Evolutionary conservation across 2,113 vertebrate species (phyloP).

Genomic region (Gobio gobio): DNA sequence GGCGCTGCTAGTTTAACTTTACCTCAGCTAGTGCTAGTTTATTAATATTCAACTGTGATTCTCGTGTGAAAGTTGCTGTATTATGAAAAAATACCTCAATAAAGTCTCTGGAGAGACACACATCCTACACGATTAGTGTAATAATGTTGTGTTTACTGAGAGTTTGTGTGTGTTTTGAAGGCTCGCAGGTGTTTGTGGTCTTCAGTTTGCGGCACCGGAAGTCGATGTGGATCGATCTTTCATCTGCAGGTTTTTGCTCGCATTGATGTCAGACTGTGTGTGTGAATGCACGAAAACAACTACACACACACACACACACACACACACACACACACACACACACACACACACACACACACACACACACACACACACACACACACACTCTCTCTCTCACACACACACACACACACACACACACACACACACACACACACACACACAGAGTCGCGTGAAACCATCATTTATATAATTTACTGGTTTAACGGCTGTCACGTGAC

Average conservation of each 20-base stretch:
- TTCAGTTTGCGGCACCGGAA: constrained; percentile 13
- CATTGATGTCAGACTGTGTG: background rate
- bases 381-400: constrained; percentile 52
- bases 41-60: background rate
- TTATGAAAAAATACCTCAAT: constrained; percentile 8
- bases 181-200: constrained; percentile 32
- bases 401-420: constrained; percentile 33
- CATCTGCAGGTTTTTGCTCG: background rate
- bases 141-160: background rate
- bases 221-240: constrained; percentile 3
- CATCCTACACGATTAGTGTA: background rate
- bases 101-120: background rate
- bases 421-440: background rate
- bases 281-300: background rate
- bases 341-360: constrained; percentile 35
- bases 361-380: constrained; percentile 38
- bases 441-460: constrained; percentile 8
- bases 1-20: constrained; percentile 20
- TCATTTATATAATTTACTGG: background rate
- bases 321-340: constrained; percentile 28
- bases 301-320: constrained; percentile 36
- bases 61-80: background rate
- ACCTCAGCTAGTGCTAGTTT: background rate
- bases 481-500: background rate
- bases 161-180: background rate